Evolutionary conservation across 2,113 vertebrate genomes (phyloP), one percentile per base, ranked within the genome.

Genomic region (Perca fluviatilis): DNA sequence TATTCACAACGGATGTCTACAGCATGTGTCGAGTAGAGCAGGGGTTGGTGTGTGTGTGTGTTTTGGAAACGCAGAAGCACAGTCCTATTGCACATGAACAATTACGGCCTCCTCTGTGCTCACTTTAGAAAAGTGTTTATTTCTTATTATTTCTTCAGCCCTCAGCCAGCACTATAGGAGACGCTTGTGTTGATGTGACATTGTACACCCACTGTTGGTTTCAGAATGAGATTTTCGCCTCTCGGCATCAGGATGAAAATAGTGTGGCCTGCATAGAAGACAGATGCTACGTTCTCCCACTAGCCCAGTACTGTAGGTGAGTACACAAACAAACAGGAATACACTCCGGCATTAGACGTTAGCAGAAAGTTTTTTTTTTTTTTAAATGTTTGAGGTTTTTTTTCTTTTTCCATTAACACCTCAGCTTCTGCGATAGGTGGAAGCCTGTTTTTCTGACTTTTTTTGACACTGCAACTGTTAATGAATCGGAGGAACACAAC

Each of bases 221-320:
- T 78, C 96, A 99, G 98, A 99, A 99, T 80, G 98, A 99, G 96
- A 99, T 99, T 89, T 99, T 99, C 75, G 98, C 98, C 7, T 99
- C 98, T 65, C 95, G 98, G 87, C 98, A 99, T 95, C 98, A 99
- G 94, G 98, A 99, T 47, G 98, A 99, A 88, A 99, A 99, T 94
- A 99, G 98, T n/a, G 98, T 99, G 77, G 98, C 98, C 92, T 99
- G 98, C 94, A 99, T 99, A 18, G 98, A 99, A 92, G 98, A 99
- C 91, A 97, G 98, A 90, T 99, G 98, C 95, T 99, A 99, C 0
- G 98, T 99, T 83, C 96, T 99, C 94, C 99, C 98, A 82, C 96
- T 99, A 89, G 97, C 98, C 70, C 98, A 99, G 96, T 99, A 99
- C 96, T 99, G 98, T 96, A 97, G 98, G 98, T 99, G 61, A 96